Evolutionary conservation across 1,140 invertebrate species (phyloP), one percentile per base, ranked within the genome.

Genomic region (Drosophila orena): DNA sequence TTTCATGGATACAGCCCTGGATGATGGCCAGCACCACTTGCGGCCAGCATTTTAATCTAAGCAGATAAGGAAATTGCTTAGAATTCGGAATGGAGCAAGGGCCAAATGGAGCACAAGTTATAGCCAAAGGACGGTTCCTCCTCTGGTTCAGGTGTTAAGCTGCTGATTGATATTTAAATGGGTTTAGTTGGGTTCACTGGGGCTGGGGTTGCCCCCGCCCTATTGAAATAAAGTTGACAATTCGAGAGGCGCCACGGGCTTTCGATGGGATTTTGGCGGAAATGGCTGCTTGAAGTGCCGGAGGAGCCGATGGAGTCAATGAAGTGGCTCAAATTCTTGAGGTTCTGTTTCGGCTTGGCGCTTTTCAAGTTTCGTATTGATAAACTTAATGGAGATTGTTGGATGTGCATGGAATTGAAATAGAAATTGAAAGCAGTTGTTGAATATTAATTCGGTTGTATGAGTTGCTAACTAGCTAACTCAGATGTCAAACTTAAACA

Each of bases 61-160:
- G 83, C 76, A 89, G 83, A 88, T 88, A 83, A 88, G 83, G 79
- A 88, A 88, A 89, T 88, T 88, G 84, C 79, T 77, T 71, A 77
- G 79, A 88, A 83, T 88, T 83, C 84, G 53, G 79, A 88, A 88
- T 89, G 79, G 52, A 57, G 52, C 58, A 11, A 66, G 49, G 54
- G 53, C 62, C 60, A 86, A 86, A 86, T 86, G 83, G 81, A 71
- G 74, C 79, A 88, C 83, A 86, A 86, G 58, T 57, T 86, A 79
- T 78, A 50, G 61, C 56, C 37, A n/a, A 46, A 17, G 11, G 62
- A 42, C 24, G 20, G 34, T 35, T 47, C 37, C 53, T 24, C 30
- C 24, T 0, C 24, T 7, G 24, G 24, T 57, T 75, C 69, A 78
- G 79, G 79, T 88, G 81, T 88, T 86, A 85, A 88, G 79, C 74